Percentiles rank a stretch among this genome's conserved stretches.
Evolutionary conservation across 2,797 vertebrate species (phyloP).

Genomic region (Phalanger gymnotis): DNA sequence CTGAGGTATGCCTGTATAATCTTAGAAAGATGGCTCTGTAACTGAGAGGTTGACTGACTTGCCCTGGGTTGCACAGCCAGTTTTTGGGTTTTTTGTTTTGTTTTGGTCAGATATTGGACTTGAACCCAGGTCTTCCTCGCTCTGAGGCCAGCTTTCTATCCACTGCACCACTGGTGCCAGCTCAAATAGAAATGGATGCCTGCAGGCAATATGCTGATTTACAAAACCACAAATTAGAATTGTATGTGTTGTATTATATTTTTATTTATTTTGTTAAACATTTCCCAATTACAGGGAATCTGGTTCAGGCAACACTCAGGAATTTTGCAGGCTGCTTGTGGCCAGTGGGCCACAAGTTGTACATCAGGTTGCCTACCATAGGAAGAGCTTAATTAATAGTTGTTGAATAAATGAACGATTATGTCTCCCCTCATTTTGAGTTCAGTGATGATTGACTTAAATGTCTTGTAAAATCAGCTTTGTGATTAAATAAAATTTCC

Average conservation of each 20-base stretch:
- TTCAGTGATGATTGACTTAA: background rate
- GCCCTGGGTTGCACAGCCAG: background rate
- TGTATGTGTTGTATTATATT: background rate
- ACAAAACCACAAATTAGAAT: background rate
- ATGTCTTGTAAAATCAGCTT: background rate
- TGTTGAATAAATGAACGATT: background rate
- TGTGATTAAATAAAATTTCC: background rate
- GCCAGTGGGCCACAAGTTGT: background rate
- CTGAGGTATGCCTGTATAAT: background rate
- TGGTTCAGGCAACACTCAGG: background rate
- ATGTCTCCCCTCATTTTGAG: background rate
- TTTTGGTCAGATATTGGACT: background rate
- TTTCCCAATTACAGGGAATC: background rate
- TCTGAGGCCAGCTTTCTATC: background rate
- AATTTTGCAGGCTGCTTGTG: background rate
- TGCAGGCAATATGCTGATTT: background rate
- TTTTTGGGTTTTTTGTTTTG: too few species aligned
- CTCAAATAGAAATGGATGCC: background rate
- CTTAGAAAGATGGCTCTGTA: background rate
- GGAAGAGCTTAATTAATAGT: background rate
- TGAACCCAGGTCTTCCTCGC: background rate
- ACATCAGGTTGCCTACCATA: background rate
- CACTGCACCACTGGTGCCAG: background rate
- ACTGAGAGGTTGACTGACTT: background rate
- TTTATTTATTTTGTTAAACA: background rate